Conservation (phyloP, 2,888 invertebrate species). For the Hirtodrosophila duncani region DNA sequence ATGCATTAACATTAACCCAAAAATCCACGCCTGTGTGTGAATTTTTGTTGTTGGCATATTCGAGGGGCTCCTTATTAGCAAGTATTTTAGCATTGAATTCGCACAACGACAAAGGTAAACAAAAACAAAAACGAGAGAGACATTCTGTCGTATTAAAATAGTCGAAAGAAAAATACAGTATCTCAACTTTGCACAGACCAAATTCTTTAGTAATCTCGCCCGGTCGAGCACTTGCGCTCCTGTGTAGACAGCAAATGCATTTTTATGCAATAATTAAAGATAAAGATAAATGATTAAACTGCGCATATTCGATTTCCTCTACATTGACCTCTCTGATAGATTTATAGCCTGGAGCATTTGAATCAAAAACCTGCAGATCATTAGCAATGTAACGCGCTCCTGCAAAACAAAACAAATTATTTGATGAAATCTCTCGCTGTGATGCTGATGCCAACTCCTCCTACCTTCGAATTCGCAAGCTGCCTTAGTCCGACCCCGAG, state of each 20-base stretch:
- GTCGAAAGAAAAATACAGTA: too few species aligned
- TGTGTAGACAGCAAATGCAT: too few species aligned
- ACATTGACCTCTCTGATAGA: neutral
- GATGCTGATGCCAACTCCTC: conserved; percentile 13
- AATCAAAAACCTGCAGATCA: conserved; percentile 21
- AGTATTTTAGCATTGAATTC: conserved; percentile 53
- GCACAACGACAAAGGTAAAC: conserved; percentile 32
- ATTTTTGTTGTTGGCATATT: conserved; percentile 44
- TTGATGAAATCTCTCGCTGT: conserved; percentile 27
- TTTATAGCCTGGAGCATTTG: neutral
- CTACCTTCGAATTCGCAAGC: conserved; percentile 6
- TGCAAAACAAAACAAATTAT: conserved; percentile 16
- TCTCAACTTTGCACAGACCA: too few species aligned
- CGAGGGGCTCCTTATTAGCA: conserved; percentile 46
- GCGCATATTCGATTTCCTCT: too few species aligned
- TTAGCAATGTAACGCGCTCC: conserved; percentile 15
- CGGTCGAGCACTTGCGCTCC: too few species aligned
- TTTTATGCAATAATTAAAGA: too few species aligned
- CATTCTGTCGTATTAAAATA: too few species aligned
- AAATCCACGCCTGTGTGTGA: conserved; percentile 30
- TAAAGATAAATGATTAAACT: too few species aligned
- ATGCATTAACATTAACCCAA: conserved; percentile 69
- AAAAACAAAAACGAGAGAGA: conserved; percentile 23
- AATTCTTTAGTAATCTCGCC: too few species aligned
- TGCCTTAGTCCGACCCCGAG: conserved; percentile 46